These are phyloP conservation scores for Cephonodes hylas DNA, from an alignment of 2,888 invertebrate species.

Conservation along the genomic window DNA sequence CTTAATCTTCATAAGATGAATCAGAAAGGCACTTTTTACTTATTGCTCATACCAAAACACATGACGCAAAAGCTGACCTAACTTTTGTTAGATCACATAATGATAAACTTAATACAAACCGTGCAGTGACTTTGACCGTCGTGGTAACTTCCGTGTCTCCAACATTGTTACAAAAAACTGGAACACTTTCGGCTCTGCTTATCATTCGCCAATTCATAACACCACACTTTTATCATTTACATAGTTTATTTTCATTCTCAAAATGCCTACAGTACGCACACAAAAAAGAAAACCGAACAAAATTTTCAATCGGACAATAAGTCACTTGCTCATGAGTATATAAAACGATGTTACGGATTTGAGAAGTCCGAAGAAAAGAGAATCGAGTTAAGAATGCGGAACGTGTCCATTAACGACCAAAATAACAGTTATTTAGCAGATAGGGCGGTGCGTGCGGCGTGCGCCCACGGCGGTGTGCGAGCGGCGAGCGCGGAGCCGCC, in stretches of 20 bases:
- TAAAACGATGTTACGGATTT: constrained; percentile 43
- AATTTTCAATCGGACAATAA: not conserved
- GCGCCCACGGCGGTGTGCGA: constrained; percentile 57
- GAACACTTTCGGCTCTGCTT: constrained; percentile 50
- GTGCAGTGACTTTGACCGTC: constrained; percentile 69
- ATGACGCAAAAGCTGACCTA: not conserved
- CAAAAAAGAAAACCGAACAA: constrained; percentile 45
- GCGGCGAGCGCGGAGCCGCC: constrained; percentile 74
- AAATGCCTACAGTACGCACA: constrained; percentile 27
- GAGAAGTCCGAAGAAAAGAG: constrained; percentile 45
- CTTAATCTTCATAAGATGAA: not conserved
- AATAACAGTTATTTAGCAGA: constrained; percentile 75
- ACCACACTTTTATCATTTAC: constrained; percentile 65
- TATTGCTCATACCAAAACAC: not conserved
- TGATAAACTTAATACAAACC: constrained; percentile 52
- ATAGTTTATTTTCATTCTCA: constrained; percentile 62
- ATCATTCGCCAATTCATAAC: constrained; percentile 64
- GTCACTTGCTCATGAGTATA: constrained; percentile 34
- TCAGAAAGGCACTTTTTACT: not conserved
- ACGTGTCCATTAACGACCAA: constrained; percentile 75
- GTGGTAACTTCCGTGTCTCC: constrained; percentile 69
- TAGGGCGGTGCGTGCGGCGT: constrained; percentile 66
- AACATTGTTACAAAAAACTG: constrained; percentile 58
- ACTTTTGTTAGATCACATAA: not conserved
- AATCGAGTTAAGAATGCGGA: constrained; percentile 71